Evolutionary conservation across 2,888 invertebrate species (phyloP).

Genomic region (Drosophila pegasa): DNA sequence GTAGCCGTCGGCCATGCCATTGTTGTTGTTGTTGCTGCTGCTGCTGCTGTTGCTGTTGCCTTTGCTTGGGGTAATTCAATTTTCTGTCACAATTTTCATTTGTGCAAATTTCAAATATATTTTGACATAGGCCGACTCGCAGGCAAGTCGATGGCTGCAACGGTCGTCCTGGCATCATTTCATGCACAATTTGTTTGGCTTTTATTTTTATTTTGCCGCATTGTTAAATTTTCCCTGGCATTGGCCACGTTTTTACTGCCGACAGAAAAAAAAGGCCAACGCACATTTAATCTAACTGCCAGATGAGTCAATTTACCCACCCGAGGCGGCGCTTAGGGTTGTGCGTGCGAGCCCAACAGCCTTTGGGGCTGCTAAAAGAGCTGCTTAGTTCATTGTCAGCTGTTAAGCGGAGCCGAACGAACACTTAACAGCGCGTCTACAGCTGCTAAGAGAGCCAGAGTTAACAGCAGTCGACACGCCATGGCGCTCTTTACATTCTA

Average conservation of each 20-base stretch:
- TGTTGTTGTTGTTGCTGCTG: slow-evolving; percentile 35
- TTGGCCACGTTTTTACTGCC: slow-evolving; percentile 48
- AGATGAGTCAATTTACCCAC: slow-evolving; percentile 59
- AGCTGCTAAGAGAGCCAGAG: slow-evolving; percentile 22
- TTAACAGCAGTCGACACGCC: slow-evolving; percentile 2
- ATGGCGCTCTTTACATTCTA: slow-evolving; percentile 18
- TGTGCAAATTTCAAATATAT: slow-evolving; percentile 70
- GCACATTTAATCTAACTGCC: slow-evolving; percentile 67
- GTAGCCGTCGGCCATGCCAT: slow-evolving; percentile 44
- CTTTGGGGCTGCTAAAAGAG: slow-evolving; percentile 5
- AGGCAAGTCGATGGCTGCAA: slow-evolving; percentile 29
- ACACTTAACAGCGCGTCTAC: slow-evolving; percentile 7
- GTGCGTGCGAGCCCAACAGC: slow-evolving; percentile 12
- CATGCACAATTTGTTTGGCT: slow-evolving; percentile 77
- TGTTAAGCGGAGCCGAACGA: slow-evolving; percentile 4
- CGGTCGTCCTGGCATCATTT: slow-evolving; percentile 50
- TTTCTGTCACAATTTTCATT: slow-evolving; percentile 77
- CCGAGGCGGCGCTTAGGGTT: slow-evolving; percentile 36
- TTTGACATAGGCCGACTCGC: slow-evolving; percentile 15
- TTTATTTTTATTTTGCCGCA: slow-evolving; percentile 78
- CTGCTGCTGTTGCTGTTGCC: slow-evolving; percentile 20
- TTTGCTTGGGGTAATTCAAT: slow-evolving; percentile 67
- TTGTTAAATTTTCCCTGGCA: slow-evolving; percentile 64
- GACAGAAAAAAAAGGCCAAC: slow-evolving; percentile 41
- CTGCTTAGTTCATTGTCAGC: slow-evolving; percentile 8